Evolutionary conservation across 2,797 vertebrate species (phyloP), one percentile per base, ranked within the genome.

Genomic region (Alectoris magna): DNA sequence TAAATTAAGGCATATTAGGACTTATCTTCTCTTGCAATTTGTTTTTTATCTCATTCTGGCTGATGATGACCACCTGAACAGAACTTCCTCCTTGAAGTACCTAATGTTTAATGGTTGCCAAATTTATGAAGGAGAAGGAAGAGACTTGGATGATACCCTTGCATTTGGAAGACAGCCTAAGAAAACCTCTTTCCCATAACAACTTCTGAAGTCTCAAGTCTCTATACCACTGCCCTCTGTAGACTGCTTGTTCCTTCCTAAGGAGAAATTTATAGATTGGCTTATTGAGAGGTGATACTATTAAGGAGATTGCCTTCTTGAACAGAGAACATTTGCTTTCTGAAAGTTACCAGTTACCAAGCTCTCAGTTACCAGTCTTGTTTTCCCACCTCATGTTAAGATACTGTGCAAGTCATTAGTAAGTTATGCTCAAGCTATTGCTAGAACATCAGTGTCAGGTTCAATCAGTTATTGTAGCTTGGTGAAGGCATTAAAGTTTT

Each of bases 1-100:
- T 94, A 96, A 95, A 95, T 96, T 91, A 79, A 87, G 78, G 38
- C 38, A 87, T 49, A 48, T 86, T 74, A 85, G 72, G 84, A 83
- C 46, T 83, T 88, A 69, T 24, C 36, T 80, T 88, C 66, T 90
- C 60, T 90, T 71, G 53, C 31, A 48, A 36, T 71, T 68, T 67
- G 14, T 51, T 69, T 90, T 93, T 93, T 56, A 89, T 77, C 39
- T 29, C 11, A 38, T 84, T 72, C 46, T 87, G 81, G 49, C 31
- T 91, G 76, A 16, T 72, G 56, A 22, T 39, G 48, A 62, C 71
- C 84, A 81, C n/a, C 23, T 31, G 27, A 84, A 83, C 13, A 89
- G 66, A 80, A 72, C 22, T 53, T 72, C 36, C 87, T 72, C 43
- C 55, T 83, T 75, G 49, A 78, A 41, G 6, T 39, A 48, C 16